Conservation (phyloP, 2,113 vertebrate genomes). For the Bubo blakistoni region DNA sequence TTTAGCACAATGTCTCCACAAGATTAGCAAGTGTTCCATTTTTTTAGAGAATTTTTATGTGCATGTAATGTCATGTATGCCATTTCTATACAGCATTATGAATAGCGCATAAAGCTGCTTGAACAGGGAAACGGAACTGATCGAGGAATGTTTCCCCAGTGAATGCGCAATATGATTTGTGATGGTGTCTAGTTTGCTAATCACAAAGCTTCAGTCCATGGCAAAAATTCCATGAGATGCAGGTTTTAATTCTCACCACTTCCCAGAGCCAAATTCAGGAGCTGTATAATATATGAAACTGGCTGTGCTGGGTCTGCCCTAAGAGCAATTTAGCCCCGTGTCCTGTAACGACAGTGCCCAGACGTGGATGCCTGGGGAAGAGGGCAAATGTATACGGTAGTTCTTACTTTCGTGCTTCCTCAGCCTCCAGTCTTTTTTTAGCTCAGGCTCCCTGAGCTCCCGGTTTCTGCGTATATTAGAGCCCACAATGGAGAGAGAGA, state of each 20-base stretch:
- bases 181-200: not conserved
- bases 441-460: not conserved
- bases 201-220: not conserved
- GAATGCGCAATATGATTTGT: not conserved
- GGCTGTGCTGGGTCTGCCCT: not conserved
- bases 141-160: not conserved
- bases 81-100: not conserved
- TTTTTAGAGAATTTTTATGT: not conserved
- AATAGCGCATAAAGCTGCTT: not conserved
- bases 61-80: not conserved
- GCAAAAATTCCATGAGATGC: not conserved
- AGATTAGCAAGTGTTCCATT: conserved; percentile 9
- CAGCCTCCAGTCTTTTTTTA: not conserved
- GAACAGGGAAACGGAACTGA: not conserved
- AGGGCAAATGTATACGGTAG: fast-evolving
- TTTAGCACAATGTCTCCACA: conserved; percentile 20
- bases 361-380: not conserved
- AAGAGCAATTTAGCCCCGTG: not conserved
- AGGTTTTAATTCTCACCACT: not conserved
- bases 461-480: not conserved
- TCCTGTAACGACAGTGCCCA: not conserved
- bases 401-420: not conserved
- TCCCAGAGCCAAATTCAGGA: not conserved
- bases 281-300: not conserved
- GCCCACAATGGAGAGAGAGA: not conserved